Evolutionary conservation across 2,113 vertebrate genomes (phyloP).

Genomic region (Ciconia stormi): DNA sequence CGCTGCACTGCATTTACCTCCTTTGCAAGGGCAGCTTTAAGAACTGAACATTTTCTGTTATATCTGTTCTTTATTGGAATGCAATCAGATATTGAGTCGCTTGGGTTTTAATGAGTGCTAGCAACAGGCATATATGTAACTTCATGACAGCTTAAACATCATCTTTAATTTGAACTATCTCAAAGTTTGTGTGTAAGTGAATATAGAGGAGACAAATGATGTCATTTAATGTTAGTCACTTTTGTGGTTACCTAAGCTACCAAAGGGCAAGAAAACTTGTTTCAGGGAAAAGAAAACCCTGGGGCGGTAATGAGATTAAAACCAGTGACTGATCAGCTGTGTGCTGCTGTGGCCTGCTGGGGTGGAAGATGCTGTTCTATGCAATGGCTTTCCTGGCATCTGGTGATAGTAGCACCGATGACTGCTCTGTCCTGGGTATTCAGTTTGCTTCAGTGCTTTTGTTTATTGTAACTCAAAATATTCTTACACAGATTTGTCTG

Average conservation of each 20-base stretch:
- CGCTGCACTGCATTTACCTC: neutral
- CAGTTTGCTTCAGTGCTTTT: neutral
- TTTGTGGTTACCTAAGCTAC: neutral
- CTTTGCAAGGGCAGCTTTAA: conserved; percentile 11
- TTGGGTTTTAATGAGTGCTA: conserved; percentile 33
- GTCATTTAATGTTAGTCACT: conserved; percentile 19
- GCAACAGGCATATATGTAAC: neutral
- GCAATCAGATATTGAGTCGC: conserved; percentile 23
- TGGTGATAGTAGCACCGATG: neutral
- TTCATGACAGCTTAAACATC: neutral
- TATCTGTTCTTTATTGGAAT: conserved; percentile 40
- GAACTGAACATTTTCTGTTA: neutral
- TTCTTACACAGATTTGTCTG: neutral
- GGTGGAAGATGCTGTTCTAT: neutral
- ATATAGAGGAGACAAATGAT: conserved; percentile 17
- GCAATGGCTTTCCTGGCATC: neutral
- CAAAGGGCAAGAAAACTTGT: conserved; percentile 9
- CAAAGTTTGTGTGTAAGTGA: neutral
- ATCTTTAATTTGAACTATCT: conserved; percentile 30
- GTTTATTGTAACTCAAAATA: neutral
- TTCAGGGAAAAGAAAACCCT: neutral
- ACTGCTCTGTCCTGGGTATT: neutral
- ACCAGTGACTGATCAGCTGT: neutral
- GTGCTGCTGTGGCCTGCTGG: neutral
- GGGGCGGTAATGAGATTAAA: neutral